Conservation (phyloP, 2,797 vertebrate genomes). For the Iguana delicatissima region DNA sequence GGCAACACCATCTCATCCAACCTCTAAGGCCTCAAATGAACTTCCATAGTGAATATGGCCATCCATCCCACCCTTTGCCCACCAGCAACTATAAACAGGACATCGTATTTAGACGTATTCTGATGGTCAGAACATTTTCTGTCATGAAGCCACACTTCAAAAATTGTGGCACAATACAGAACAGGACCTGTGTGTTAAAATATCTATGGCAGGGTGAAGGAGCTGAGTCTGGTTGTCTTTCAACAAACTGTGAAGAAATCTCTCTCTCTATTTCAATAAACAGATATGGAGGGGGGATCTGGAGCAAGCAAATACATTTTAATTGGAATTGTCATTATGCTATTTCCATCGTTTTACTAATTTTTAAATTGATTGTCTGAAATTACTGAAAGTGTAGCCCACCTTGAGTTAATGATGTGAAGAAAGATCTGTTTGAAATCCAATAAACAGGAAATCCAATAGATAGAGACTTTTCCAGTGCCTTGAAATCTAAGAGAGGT, state of each 20-base stretch:
- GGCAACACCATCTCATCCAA: constrained; percentile 22
- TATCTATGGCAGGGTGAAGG: neutral
- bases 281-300: neutral
- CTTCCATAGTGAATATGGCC: neutral
- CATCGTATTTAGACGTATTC: neutral
- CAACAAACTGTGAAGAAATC: neutral
- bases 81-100: too few relatives aligned
- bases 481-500: neutral
- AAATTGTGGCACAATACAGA: neutral
- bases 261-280: neutral
- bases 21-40: constrained; percentile 8
- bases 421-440: neutral
- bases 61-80: neutral
- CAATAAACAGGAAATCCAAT: neutral
- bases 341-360: too few relatives aligned
- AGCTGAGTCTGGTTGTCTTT: neutral
- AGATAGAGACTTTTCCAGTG: neutral
- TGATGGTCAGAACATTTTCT: neutral
- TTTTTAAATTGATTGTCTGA: neutral
- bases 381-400: neutral
- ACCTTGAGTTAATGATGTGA: neutral
- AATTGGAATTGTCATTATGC: neutral
- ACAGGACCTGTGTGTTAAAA: too few relatives aligned
- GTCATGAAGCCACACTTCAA: neutral
- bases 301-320: neutral